Conservation (phyloP, 2,113 vertebrate genomes). For the Abramis brama region DNA sequence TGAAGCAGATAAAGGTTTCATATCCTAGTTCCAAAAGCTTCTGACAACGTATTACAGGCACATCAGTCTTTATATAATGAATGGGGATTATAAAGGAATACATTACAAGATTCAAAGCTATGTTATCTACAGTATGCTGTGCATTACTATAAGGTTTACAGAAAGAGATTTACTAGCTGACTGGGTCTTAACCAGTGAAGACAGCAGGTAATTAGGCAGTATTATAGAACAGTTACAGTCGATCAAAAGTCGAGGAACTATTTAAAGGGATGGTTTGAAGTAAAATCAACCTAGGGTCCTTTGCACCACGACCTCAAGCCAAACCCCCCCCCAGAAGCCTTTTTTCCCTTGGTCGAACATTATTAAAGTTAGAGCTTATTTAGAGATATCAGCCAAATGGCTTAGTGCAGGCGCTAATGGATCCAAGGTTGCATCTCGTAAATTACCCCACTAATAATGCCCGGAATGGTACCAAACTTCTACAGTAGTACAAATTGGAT, state of each 20-base stretch:
- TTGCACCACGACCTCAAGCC: too few species aligned
- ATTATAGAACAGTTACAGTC: background rate
- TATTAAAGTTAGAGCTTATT: too few species aligned
- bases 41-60: background rate
- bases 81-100: background rate
- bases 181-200: background rate
- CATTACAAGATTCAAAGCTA: background rate
- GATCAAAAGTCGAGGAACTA: background rate
- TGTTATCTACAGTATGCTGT: too few species aligned
- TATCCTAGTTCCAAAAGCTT: background rate
- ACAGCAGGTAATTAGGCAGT: background rate
- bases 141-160: background rate
- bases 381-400: too few species aligned
- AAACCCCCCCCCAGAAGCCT: too few species aligned
- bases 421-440: too few species aligned
- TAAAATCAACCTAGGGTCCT: too few species aligned
- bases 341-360: too few species aligned
- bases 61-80: background rate
- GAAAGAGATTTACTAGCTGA: background rate
- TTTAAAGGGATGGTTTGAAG: background rate
- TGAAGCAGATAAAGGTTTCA: background rate
- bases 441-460: too few species aligned
- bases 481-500: too few species aligned
- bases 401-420: too few species aligned
- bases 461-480: too few species aligned